These are phyloP conservation scores for Protaetia brevitarsis DNA, from an alignment of 1,140 invertebrate genomes.

Conservation along the genomic window DNA sequence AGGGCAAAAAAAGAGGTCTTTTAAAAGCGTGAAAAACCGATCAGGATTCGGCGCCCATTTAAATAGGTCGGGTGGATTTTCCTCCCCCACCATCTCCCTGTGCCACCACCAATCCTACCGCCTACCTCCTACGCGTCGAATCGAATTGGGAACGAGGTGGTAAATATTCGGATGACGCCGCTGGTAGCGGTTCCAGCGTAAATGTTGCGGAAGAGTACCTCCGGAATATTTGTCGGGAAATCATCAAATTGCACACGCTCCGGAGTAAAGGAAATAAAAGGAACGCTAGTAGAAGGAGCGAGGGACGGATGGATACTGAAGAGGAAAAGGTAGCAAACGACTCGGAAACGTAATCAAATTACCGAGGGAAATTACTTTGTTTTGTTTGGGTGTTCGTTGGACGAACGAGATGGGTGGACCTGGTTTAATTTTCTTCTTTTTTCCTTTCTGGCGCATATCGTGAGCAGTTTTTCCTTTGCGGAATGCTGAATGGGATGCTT, in stretches of 20 bases:
- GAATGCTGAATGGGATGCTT: too few relatives aligned
- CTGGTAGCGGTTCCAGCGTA: background rate
- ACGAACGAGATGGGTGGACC: background rate
- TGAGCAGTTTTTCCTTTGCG: too few relatives aligned
- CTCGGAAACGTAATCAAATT: slow-evolving; percentile 9
- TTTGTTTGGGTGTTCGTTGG: too few relatives aligned
- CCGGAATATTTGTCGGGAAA: slow-evolving; percentile 5
- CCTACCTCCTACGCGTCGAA: too few relatives aligned
- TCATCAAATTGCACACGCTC: background rate
- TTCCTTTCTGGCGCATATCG: background rate
- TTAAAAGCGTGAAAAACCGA: slow-evolving; percentile 14
- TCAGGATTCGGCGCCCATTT: background rate
- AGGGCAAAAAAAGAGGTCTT: background rate
- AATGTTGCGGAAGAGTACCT: slow-evolving; percentile 17
- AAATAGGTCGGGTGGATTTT: background rate
- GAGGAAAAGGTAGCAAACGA: background rate
- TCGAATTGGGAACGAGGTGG: background rate
- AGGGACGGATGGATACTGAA: background rate
- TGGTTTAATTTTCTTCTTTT: background rate
- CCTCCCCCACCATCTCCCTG: background rate
- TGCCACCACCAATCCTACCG: too few relatives aligned
- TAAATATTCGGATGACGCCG: background rate
- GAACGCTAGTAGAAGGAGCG: background rate
- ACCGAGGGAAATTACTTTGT: background rate
- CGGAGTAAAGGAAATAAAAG: background rate